phyloP scores from a whole-genome alignment of 2,888 invertebrate genomes.

The Diadegma fenestrale region DNA sequence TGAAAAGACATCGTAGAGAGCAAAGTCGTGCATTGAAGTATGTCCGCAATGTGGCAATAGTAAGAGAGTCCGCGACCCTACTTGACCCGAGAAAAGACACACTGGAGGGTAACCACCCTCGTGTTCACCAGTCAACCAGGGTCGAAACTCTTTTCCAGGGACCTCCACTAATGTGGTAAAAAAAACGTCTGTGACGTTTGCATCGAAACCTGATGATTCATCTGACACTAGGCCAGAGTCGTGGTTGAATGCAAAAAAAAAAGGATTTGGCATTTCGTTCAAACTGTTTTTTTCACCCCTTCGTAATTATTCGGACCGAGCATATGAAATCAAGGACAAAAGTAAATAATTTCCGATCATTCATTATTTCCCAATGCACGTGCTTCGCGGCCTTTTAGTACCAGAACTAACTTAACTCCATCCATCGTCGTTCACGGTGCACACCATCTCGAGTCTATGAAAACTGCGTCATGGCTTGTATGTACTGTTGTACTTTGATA shows the following conservation, averaged over 20 bases:
- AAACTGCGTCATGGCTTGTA: conserved; percentile 45
- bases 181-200: conserved; percentile 22
- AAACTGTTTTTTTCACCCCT: background rate
- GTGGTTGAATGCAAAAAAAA: background rate
- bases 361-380: background rate
- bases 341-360: too few species aligned
- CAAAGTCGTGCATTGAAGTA: conserved; percentile 11
- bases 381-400: background rate
- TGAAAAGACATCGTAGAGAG: conserved; percentile 35
- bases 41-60: conserved; percentile 61
- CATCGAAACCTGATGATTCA: background rate
- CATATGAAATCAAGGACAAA: too few species aligned
- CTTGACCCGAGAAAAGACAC: conserved; percentile 63
- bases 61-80: conserved; percentile 64
- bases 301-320: too few species aligned
- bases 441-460: conserved; percentile 54
- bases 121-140: conserved; percentile 46
- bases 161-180: conserved; percentile 6
- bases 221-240: background rate
- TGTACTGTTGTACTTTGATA: conserved; percentile 10
- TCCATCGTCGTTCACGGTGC: background rate
- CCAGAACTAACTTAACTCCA: background rate
- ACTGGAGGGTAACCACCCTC: conserved; percentile 43
- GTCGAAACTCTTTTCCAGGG: conserved; percentile 64
- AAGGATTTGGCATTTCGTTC: background rate